Evolutionary conservation across 2,888 invertebrate genomes (phyloP).

Genomic region (Aphidoletes aphidimyza): DNA sequence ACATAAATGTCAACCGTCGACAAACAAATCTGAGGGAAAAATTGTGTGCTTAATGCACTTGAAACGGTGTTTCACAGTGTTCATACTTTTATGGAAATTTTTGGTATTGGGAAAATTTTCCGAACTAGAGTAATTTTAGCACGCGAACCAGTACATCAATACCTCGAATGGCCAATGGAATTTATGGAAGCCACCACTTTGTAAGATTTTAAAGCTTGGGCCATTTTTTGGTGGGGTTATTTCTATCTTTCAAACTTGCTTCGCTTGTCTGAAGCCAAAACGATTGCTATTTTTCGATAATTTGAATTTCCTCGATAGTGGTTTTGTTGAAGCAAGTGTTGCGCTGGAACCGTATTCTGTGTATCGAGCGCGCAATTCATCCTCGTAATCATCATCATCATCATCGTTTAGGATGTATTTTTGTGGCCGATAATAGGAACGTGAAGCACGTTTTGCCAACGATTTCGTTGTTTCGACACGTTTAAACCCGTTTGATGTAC

Average conservation of each 20-base stretch:
- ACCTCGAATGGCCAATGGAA: too few relatives aligned
- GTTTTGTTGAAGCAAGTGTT: neutral
- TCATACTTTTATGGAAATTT: too few relatives aligned
- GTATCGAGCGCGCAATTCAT: conserved; percentile 17
- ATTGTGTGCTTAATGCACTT: too few relatives aligned
- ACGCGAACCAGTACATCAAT: too few relatives aligned
- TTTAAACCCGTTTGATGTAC: conserved; percentile 55
- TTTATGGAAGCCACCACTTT: too few relatives aligned
- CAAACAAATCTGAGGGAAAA: too few relatives aligned
- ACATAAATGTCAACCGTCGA: neutral
- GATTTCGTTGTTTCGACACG: conserved; percentile 17
- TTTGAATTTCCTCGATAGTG: conserved; percentile 45
- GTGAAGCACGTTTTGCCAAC: neutral
- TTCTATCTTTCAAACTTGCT: neutral
- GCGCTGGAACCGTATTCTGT: conserved; percentile 19
- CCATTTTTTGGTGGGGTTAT: neutral
- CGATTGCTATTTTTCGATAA: conserved; percentile 10
- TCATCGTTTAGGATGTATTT: neutral
- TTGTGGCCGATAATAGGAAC: conserved; percentile 29
- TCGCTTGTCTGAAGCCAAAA: neutral
- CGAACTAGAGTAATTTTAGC: too few relatives aligned
- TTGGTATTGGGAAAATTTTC: too few relatives aligned
- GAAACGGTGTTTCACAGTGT: too few relatives aligned
- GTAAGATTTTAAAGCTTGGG: too few relatives aligned
- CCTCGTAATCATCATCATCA: neutral